Percentiles rank a stretch among this genome's conserved stretches.
These are phyloP conservation scores for Gymnarchus niloticus DNA, from an alignment of 2,113 vertebrate genomes.

Conservation along the genomic window DNA sequence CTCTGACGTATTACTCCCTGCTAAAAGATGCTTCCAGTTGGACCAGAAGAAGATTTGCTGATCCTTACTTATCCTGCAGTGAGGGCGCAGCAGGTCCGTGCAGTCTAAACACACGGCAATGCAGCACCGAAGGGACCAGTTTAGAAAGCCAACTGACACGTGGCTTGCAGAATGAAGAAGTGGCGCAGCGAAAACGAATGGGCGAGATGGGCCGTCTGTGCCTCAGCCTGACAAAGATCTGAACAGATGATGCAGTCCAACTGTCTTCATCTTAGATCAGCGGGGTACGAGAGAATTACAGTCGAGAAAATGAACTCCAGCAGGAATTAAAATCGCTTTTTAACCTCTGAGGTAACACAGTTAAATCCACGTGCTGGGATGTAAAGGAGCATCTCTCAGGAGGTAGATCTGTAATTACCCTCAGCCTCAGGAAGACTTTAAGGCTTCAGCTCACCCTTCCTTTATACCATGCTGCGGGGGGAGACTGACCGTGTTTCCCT, in stretches of 20 bases:
- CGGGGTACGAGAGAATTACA: background rate
- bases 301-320: background rate
- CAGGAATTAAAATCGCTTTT: background rate
- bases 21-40: background rate
- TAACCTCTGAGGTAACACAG: background rate
- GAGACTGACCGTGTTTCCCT: background rate
- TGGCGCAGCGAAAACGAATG: no score
- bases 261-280: background rate
- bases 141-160: background rate
- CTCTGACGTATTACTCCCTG: background rate
- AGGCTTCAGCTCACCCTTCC: background rate
- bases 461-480: background rate
- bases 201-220: background rate
- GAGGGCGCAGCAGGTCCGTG: background rate
- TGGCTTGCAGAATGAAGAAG: background rate
- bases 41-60: background rate
- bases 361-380: background rate
- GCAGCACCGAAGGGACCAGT: background rate
- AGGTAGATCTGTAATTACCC: background rate
- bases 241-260: background rate
- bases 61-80: background rate
- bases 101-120: no score
- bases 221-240: background rate
- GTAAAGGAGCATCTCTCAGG: background rate
- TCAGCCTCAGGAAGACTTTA: background rate